Base-by-base conservation (phyloP, 1,140 invertebrate species). In the Apis cerana region DNA sequence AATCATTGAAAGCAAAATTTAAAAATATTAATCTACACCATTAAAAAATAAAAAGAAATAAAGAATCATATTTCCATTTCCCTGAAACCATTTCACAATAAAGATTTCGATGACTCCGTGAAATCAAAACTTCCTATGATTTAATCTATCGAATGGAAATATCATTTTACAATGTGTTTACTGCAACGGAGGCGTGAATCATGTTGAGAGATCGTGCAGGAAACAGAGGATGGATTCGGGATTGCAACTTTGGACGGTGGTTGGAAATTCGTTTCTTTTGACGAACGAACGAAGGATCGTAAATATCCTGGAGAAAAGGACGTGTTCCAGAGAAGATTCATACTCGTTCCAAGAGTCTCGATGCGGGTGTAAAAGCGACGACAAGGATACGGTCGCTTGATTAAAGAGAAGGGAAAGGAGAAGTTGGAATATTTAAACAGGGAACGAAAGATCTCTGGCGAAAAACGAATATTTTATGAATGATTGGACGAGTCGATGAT, bases 391-490 rank as follows among this genome's bases (percentile, higher is more conserved):
- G 17, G 50, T 13, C 1, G 74, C 74, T 82, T 77, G 80, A 82
- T 82, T 77, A 71, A 23, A 52, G 50, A 52, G 0, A 1, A 59
- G 11, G 17, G 1, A 54, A 48, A 75, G 71, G 67, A 27, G 33
- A 48, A 69, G 59, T 12, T 81, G 90, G 88, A 91, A 91, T 91
- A 91, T 90, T 91, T 90, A 90, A 91, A 76, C 82, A 13, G 64
- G 67, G 69, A 68, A 75, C 82, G 82, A 81, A 86, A 86, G 82
- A 84, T 83, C 79, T 85, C 85, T 84, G 80, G 86, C 85, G 54
- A 17, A 15, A 90, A 90, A 90, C 89, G 87, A 85, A 84, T 89
- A 89, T 90, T 90, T 90, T 90, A 91, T 90, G 87, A 91, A 88
- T 89, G 83, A 91, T 91, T 89, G 88, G 90, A 82, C 83, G 80